Conservation (phyloP, 2,888 invertebrate species). For the Agrotis exclamationis region DNA sequence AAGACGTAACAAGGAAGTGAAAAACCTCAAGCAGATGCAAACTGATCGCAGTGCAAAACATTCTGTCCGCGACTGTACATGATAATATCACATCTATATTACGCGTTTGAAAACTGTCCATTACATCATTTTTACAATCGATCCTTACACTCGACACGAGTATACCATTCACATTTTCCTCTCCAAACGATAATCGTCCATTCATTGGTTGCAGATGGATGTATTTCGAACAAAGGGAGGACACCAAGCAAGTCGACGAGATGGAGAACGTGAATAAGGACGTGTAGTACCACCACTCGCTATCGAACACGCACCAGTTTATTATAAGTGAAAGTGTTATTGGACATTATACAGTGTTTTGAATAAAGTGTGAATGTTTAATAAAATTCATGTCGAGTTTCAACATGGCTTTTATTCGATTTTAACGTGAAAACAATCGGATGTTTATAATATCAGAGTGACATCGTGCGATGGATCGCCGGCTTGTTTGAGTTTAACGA, state of each 20-base stretch:
- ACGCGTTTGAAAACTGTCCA: constrained; percentile 49
- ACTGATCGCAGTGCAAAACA: constrained; percentile 31
- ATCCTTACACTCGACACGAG: constrained; percentile 49
- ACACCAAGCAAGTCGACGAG: constrained; percentile 72
- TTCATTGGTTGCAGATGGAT: constrained; percentile 79
- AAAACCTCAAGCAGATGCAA: constrained; percentile 28
- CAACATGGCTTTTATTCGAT: constrained; percentile 58
- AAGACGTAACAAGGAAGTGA: neutral
- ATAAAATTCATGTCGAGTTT: constrained; percentile 62
- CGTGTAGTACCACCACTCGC: constrained; percentile 61
- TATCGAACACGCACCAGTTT: constrained; percentile 68
- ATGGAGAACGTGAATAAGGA: constrained; percentile 73
- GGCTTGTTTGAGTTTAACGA: constrained; percentile 76
- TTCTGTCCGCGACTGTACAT: constrained; percentile 54
- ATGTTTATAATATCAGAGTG: constrained; percentile 64
- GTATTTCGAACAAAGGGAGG: constrained; percentile 80
- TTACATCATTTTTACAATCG: constrained; percentile 59
- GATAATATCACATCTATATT: constrained; percentile 43
- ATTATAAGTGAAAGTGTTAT: constrained; percentile 74
- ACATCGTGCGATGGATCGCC: constrained; percentile 55
- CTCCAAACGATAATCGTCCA: constrained; percentile 49
- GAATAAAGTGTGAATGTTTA: constrained; percentile 67
- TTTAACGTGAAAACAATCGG: constrained; percentile 53
- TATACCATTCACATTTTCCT: constrained; percentile 50
- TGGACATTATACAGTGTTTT: constrained; percentile 69